A percentile compares a stretch with the other conserved stretches of the same genome.
Conservation (phyloP, 1,140 invertebrate species). For the Teleopsis dalmanni region DNA sequence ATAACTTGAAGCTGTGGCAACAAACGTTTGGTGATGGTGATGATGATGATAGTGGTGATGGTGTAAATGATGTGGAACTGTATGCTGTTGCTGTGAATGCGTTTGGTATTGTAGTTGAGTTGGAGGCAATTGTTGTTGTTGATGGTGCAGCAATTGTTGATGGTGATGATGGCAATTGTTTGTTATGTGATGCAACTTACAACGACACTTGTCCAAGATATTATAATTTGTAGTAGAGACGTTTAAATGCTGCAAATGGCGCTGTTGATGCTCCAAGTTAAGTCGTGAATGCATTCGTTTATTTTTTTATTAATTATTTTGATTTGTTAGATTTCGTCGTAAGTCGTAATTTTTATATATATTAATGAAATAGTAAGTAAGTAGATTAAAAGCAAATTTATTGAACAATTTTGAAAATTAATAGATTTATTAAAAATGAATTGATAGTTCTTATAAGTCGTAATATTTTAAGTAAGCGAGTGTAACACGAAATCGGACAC, state of each 20-base stretch:
- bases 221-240: slow-evolving; percentile 12
- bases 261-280: slow-evolving; percentile 35
- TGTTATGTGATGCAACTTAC: slow-evolving; percentile 21
- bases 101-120: slow-evolving; percentile 3
- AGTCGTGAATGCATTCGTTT: slow-evolving; percentile 43
- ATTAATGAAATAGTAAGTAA: too few species aligned
- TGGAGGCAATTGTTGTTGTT: background rate
- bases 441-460: too few species aligned
- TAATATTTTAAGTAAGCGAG: too few species aligned
- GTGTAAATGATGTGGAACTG: slow-evolving; percentile 7
- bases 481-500: too few species aligned
- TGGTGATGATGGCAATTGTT: slow-evolving; percentile 10
- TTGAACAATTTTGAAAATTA: too few species aligned
- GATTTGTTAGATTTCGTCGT: too few species aligned
- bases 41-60: slow-evolving; percentile 21
- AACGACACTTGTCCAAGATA: slow-evolving; percentile 37
- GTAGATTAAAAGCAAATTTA: too few species aligned
- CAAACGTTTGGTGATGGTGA: slow-evolving; percentile 37
- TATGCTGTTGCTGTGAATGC: slow-evolving; percentile 10
- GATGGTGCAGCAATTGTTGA: slow-evolving; percentile 8
- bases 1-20: slow-evolving; percentile 31
- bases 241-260: slow-evolving; percentile 20
- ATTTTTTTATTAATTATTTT: slow-evolving; percentile 3
- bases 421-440: too few species aligned
- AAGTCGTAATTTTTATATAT: too few species aligned